These are phyloP conservation scores for Lasiurus cinereus DNA, from an alignment of 2,113 vertebrate genomes.

Conservation along the genomic window DNA sequence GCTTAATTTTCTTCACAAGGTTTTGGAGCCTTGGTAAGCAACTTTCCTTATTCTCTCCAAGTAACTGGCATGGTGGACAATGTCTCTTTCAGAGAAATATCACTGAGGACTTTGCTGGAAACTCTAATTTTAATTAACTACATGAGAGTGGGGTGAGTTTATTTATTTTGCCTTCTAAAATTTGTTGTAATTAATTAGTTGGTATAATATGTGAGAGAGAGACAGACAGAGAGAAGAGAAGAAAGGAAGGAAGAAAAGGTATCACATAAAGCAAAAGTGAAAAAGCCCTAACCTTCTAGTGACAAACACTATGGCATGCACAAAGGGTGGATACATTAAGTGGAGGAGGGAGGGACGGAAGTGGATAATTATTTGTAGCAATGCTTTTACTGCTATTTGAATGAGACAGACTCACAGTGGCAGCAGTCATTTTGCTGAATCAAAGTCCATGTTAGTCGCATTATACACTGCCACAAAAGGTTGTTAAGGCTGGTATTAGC, in stretches of 20 bases:
- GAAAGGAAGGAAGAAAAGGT: background rate
- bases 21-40: conserved; percentile 56
- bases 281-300: conserved; percentile 82
- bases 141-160: conserved; percentile 47
- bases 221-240: no score
- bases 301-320: conserved; percentile 80
- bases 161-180: conserved; percentile 78
- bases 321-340: conserved; percentile 86
- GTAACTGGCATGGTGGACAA: conserved; percentile 28
- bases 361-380: conserved; percentile 92
- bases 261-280: conserved; percentile 78
- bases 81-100: conserved; percentile 75
- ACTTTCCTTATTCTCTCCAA: conserved; percentile 4
- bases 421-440: conserved; percentile 95
- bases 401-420: conserved; percentile 92
- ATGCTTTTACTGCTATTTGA: conserved; percentile 89
- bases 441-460: conserved; percentile 92
- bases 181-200: conserved; percentile 78
- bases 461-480: conserved; percentile 92
- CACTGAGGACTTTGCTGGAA: conserved; percentile 58
- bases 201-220: conserved; percentile 38
- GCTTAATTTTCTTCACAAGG: conserved; percentile 63
- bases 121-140: conserved; percentile 55
- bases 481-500: conserved; percentile 96
- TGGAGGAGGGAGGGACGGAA: conserved; percentile 85